A percentile compares a stretch with the other conserved stretches of the same genome.
Evolutionary conservation across 2,797 vertebrate genomes (phyloP).

Genomic region (Pantherophis alleghaniensis): DNA sequence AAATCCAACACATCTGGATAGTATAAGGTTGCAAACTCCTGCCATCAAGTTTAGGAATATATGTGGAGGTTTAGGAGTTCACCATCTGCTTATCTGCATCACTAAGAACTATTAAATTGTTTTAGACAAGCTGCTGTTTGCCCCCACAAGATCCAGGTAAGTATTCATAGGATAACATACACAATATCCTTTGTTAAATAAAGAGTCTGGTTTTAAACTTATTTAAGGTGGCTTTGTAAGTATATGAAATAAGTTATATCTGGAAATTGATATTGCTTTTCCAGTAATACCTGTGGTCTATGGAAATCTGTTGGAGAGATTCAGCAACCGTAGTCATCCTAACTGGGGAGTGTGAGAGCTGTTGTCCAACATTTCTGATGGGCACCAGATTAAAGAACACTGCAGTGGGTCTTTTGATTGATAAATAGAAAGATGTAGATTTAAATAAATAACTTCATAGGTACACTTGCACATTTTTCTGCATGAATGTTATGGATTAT

Average conservation of each 20-base stretch:
- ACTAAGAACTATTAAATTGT: neutral
- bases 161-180: neutral
- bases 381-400: neutral
- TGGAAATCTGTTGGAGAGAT: neutral
- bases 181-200: neutral
- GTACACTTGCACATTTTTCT: neutral
- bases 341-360: neutral
- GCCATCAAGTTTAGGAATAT: neutral
- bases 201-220: neutral
- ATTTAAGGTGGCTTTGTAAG: neutral
- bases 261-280: neutral
- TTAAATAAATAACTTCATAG: neutral
- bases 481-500: neutral
- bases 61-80: neutral
- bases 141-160: neutral
- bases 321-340: neutral
- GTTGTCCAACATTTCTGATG: neutral
- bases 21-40: neutral
- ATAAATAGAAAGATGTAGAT: neutral
- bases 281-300: neutral
- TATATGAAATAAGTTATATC: neutral
- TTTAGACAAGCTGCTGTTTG: neutral
- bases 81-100: neutral
- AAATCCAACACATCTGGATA: neutral
- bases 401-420: neutral